Conservation (phyloP, 2,888 invertebrate genomes). For the Uropetala carovei region DNA sequence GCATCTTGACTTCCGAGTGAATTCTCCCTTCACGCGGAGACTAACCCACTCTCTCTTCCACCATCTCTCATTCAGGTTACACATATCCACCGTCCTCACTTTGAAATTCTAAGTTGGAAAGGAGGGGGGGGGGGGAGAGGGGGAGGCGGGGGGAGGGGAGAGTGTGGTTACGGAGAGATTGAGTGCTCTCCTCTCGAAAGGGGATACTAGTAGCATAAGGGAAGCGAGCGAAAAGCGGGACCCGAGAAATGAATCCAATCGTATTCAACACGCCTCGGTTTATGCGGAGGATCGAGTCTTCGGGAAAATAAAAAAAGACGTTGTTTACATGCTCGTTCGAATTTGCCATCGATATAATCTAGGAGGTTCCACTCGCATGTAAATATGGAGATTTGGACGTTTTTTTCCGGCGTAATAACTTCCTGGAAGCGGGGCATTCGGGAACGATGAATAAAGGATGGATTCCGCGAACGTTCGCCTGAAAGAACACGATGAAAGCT, state of each 20-base stretch:
- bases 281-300: neutral
- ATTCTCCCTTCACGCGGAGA: neutral
- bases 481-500: no score
- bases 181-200: no score
- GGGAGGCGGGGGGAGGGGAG: neutral
- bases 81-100: slow-evolving; percentile 2
- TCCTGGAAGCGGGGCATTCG: neutral
- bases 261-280: slow-evolving; percentile 26
- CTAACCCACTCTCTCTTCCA: neutral
- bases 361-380: neutral
- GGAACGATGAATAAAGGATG: slow-evolving; percentile 22
- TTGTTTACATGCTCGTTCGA: slow-evolving; percentile 25
- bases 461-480: neutral
- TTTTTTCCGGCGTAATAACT: neutral
- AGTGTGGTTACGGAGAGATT: no score
- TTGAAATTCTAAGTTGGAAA: slow-evolving; percentile 6
- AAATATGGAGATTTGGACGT: slow-evolving; percentile 32
- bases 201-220: no score
- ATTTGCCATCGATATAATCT: slow-evolving; percentile 35
- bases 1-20: neutral
- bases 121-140: neutral
- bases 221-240: no score
- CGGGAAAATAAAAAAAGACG: neutral
- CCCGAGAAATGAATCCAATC: neutral
- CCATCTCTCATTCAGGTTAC: neutral